Conservation (phyloP, 35 echinoderm and acorn worm species). For the Anneissia japonica region DNA sequence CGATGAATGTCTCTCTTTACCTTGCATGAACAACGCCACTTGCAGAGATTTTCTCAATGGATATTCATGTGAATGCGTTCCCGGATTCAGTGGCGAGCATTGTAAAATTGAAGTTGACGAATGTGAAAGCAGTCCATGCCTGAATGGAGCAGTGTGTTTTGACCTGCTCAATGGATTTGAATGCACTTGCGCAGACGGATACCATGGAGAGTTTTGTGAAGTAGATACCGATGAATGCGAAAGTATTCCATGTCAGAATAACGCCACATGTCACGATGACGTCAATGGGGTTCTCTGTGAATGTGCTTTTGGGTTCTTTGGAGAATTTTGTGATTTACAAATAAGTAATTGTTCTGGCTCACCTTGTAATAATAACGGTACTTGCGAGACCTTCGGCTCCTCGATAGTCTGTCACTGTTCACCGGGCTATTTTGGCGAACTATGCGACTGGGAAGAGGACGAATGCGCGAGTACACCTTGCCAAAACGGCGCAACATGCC, state of each 20-base stretch:
- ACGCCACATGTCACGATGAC: slow-evolving; percentile 9
- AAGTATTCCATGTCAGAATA: not conserved
- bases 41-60: not conserved
- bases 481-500: slow-evolving; percentile 16
- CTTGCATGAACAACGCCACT: not conserved
- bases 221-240: not conserved
- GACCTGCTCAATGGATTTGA: not conserved
- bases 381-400: not conserved
- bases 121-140: not conserved
- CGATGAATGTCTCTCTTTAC: not conserved
- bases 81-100: not conserved
- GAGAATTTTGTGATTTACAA: not conserved
- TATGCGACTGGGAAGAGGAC: not conserved
- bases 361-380: not conserved
- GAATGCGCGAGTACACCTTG: not conserved
- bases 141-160: not conserved
- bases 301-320: not conserved
- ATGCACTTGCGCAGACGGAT: not conserved
- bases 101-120: not conserved
- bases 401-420: not conserved
- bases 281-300: not conserved
- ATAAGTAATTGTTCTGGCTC: not conserved
- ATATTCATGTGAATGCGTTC: not conserved
- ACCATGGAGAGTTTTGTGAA: not conserved
- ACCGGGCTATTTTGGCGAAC: not conserved